A percentile compares a stretch with the other conserved stretches of the same genome.
These are phyloP conservation scores for Microcebus murinus DNA, from an alignment of 2,113 vertebrate species.

Conservation along the genomic window DNA sequence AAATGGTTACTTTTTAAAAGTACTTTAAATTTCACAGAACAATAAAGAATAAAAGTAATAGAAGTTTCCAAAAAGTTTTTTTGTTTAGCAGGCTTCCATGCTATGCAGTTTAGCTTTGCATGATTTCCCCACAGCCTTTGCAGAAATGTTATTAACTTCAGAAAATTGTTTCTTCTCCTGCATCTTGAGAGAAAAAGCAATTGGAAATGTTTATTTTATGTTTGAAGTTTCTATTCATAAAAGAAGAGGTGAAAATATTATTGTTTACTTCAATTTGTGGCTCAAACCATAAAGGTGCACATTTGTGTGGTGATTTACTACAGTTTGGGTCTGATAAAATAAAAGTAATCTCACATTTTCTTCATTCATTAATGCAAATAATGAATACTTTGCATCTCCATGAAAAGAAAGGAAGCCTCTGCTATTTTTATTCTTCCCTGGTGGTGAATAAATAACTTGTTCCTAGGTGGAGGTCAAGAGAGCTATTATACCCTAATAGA, in stretches of 20 bases:
- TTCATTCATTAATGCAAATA: slow-evolving; percentile 55
- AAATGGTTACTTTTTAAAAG: slow-evolving; percentile 4
- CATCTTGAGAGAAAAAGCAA: slow-evolving; percentile 50
- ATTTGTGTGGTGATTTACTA: slow-evolving; percentile 45
- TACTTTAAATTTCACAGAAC: slow-evolving; percentile 53
- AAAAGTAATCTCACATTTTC: slow-evolving; percentile 41
- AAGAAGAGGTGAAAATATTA: slow-evolving; percentile 64
- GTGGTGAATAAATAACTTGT: neutral
- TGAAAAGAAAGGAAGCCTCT: neutral
- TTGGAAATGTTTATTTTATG: slow-evolving; percentile 77
- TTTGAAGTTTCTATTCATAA: slow-evolving; percentile 64
- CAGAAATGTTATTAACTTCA: slow-evolving; percentile 74
- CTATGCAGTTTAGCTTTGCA: slow-evolving; percentile 62
- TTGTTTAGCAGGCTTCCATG: slow-evolving; percentile 57
- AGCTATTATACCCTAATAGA: slow-evolving; percentile 18
- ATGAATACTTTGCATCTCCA: neutral
- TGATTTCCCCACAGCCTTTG: slow-evolving; percentile 74
- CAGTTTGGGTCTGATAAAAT: slow-evolving; percentile 32
- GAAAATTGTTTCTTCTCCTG: slow-evolving; percentile 70
- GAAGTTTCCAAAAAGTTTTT: slow-evolving; percentile 59
- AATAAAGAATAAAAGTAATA: slow-evolving; percentile 39
- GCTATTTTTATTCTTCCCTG: neutral
- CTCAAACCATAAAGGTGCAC: slow-evolving; percentile 39
- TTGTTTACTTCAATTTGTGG: slow-evolving; percentile 65
- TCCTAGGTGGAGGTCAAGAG: slow-evolving; percentile 45